Evolutionary conservation across 2,113 vertebrate genomes (phyloP).

Genomic region (Oreochromis aureus): DNA sequence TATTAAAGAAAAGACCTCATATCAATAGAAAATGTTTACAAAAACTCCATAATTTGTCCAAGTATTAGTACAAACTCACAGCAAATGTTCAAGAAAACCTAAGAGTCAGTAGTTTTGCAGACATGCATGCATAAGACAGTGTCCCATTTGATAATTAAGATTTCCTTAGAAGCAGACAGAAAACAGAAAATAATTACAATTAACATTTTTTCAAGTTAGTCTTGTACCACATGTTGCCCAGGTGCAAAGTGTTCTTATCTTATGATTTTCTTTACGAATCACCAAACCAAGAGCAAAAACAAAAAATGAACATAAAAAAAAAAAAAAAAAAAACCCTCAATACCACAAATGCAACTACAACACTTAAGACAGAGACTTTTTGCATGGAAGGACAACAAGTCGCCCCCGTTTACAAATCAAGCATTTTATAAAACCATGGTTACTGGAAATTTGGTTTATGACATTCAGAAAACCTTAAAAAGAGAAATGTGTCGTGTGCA

Average conservation of each 20-base stretch:
- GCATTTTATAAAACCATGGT: background rate
- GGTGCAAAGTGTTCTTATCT: background rate
- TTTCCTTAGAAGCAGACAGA: background rate
- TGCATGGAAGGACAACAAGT: background rate
- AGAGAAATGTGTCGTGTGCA: background rate
- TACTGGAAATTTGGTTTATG: background rate
- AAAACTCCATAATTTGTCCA: background rate
- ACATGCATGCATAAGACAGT: background rate
- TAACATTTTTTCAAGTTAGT: background rate
- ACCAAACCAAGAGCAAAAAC: background rate
- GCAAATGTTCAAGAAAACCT: background rate
- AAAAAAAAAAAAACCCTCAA: background rate
- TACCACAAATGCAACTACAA: background rate
- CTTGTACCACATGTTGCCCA: background rate
- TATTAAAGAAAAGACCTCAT: background rate
- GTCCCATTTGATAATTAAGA: background rate
- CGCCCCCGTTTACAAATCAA: background rate
- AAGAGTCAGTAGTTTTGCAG: slow-evolving; percentile 7
- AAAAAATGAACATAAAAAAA: background rate
- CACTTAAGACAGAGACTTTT: background rate
- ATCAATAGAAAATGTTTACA: background rate
- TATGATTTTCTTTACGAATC: background rate
- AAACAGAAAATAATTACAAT: background rate
- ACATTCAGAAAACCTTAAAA: background rate
- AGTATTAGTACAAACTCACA: background rate